Evolutionary conservation across 1,140 invertebrate species (phyloP), one percentile per base, ranked within the genome.

Genomic region (Pogonognathellus flavescens): DNA sequence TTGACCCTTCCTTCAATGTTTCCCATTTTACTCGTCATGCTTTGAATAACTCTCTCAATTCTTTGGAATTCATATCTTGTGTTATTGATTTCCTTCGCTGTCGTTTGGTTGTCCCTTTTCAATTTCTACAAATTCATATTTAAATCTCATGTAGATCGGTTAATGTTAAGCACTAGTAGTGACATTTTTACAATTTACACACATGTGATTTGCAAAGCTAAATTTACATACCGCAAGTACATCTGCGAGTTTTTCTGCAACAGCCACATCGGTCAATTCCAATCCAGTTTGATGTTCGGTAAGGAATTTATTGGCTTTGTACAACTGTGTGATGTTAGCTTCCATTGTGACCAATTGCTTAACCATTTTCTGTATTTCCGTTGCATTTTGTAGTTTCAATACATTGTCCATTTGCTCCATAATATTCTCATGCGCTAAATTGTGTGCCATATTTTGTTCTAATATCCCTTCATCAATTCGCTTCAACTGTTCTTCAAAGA

Each of bases 381-480:
- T 49, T 1, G 16, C 55, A 82, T 59, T 82, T 18, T 82, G 41
- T 1, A 82, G 2, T 22, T 62, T 82, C 18, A 57, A 55, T 1
- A 82, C n/a, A 16, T 60, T 25, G 18, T 86, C 85, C 55, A 86
- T 80, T 60, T 84, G 83, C 20, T 83, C 49, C 49, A 82, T 55
- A 25, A 86, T 86, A 55, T 86, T 83, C 31, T 86, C 81, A 62
- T 86, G 85, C 0, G 85, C 82, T 66, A 86, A 52, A 59, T 86
- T 83, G 20, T 86, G 85, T 20, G 81, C 85, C 85, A 83, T 86
- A 55, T 86, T 86, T 80, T 86, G 85, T 13, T 83, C 82, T 18
- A 83, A 22, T 14, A 86, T 72, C 55, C 80, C 49, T 20, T 86
- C 85, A 41, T 86, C 85, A 9, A 86, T 16, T 13, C 82, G 62